Evolutionary conservation across 2,888 invertebrate species (phyloP), one percentile per base, ranked within the genome.

Genomic region (Nebria brevicollis): DNA sequence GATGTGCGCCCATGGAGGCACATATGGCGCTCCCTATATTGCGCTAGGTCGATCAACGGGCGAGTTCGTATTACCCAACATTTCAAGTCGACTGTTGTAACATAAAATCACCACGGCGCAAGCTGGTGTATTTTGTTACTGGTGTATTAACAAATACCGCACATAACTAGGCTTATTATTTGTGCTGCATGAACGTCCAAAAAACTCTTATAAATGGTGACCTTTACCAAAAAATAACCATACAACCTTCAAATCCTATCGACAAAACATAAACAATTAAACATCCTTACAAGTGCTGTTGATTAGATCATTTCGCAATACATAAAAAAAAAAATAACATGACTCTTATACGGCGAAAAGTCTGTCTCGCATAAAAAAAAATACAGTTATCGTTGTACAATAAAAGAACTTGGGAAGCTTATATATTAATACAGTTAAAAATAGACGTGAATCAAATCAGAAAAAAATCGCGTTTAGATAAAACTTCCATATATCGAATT

Each of bases 161-260:
- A 79, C 73, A 79, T 79, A 79, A 79, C 79, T 74, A 74, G 74
- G 26, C 74, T 73, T 79, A 79, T 79, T 79, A 79, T 74, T 74
- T 72, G 54, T 42, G 68, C n/a, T 20, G 65, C 72, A 77, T 64
- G 65, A 72, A 72, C 65, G 77, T 66, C 77, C 43, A 15, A 54
- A 54, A 11, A 8, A 54, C 54, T 34, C 34, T 34, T 34, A 20
- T 20, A 20, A 43, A 43, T 43, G 4, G 54, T 54, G 54, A 54
- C 54, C 54, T 54, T 54, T 54, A 11, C 54, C 4, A 8, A 54
- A 54, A 20, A 54, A 54, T 54, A 8, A 11, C 8, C 54, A 54
- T 7, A 11, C 54, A 54, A 54, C 54, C 54, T 54, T 54, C 54
- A 54, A 34, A 34, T 34, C 34, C 54, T 2, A 8, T 54, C 54